Evolutionary conservation across 2,113 vertebrate genomes (phyloP).

Genomic region (Dendropsophus ebraccatus): DNA sequence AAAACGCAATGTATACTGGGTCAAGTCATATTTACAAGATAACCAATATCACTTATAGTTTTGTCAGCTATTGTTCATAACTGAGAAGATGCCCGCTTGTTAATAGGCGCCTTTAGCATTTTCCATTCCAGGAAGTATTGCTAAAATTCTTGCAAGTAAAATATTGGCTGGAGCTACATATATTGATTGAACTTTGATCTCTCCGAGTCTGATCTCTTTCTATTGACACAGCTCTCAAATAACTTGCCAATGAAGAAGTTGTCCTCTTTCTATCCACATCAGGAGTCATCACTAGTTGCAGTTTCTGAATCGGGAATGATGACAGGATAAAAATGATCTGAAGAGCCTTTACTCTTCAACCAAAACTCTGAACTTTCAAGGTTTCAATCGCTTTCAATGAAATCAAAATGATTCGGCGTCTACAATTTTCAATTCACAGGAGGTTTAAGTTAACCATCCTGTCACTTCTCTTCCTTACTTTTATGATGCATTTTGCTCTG

Average conservation of each 20-base stretch:
- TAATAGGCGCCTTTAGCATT: neutral
- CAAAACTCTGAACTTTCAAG: neutral
- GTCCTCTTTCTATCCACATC: constrained; percentile 4
- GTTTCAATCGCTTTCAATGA: neutral
- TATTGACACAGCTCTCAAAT: constrained; percentile 39
- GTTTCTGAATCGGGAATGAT: neutral
- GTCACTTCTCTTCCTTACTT: constrained; percentile 69
- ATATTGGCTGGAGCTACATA: neutral
- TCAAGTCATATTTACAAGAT: neutral
- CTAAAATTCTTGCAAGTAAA: constrained; percentile 25
- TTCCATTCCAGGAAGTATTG: neutral
- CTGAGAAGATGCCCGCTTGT: too few species aligned
- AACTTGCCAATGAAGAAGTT: neutral
- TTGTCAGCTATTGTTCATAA: too few species aligned
- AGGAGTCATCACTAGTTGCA: neutral
- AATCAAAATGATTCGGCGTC: constrained; percentile 42
- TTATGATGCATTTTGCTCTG: constrained; percentile 74
- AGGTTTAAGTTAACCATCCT: constrained; percentile 73
- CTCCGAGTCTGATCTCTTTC: neutral
- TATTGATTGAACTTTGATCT: constrained; percentile 35
- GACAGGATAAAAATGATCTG: neutral
- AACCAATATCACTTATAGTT: neutral
- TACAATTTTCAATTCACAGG: constrained; percentile 65
- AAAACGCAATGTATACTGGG: too few species aligned
- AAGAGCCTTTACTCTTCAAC: neutral